These are phyloP conservation scores for Spermophilus dauricus DNA, from an alignment of 2,113 vertebrate genomes.

Conservation along the genomic window DNA sequence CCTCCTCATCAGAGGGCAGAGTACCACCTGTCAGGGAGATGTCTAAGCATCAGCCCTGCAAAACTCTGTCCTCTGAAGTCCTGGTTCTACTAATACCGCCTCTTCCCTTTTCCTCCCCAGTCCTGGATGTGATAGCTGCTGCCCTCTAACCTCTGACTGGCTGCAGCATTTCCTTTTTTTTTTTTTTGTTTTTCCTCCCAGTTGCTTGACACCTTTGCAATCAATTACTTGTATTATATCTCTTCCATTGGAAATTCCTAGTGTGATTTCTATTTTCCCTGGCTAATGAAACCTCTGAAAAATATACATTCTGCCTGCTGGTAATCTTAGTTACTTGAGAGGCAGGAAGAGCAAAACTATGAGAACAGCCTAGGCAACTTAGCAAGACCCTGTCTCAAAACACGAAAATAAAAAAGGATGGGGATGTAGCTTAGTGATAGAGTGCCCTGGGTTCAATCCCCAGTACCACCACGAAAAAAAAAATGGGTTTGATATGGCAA, in stretches of 20 bases:
- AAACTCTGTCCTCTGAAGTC: background rate
- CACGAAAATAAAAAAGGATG: background rate
- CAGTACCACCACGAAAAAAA: background rate
- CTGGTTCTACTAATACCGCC: background rate
- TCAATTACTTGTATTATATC: background rate
- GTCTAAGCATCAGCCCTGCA: background rate
- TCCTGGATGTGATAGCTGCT: background rate
- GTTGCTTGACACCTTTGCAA: background rate
- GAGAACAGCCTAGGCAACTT: background rate
- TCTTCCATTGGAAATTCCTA: conserved; percentile 7
- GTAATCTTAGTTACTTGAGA: background rate
- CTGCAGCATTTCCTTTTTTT: background rate
- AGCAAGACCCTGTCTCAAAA: background rate
- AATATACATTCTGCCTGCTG: background rate
- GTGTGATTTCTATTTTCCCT: conserved; percentile 22
- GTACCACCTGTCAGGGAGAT: background rate
- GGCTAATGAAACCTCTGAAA: conserved; percentile 35
- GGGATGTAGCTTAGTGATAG: background rate
- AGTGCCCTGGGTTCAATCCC: background rate
- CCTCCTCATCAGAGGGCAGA: accelerated
- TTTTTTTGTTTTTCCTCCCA: background rate
- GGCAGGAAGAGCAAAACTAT: background rate
- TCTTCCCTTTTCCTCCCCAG: background rate
- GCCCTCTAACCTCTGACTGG: background rate
- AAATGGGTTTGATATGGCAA: too few species aligned